Evolutionary conservation across 2,113 vertebrate species (phyloP), one percentile per base, ranked within the genome.

Genomic region (Alligator mississippiensis): DNA sequence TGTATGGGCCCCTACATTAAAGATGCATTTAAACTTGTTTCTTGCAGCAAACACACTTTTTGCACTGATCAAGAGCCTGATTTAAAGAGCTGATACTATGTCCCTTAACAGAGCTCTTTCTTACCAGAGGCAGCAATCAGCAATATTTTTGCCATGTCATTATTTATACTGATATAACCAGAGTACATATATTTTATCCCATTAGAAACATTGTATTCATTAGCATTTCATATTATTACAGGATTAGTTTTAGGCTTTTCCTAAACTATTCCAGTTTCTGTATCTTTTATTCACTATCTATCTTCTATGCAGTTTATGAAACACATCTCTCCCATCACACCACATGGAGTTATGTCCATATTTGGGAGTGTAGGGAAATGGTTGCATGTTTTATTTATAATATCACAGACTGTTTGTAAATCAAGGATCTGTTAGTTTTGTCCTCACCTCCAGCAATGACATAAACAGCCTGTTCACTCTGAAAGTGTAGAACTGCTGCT

Each of bases 321-420:
- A 85, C 0, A 0, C 5, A 34, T 75, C 84, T 78, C 1, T 0
- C 8, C 17, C 2, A 3, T 11, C 59, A n/a, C 19, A 87, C 10
- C n/a, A 78, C 10, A n/a, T 11, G 38, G 88, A 11, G 22, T 30
- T 30, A 76, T 34, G n/a, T 30, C 10, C 0, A 0, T 77, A 77
- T 63, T 3, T 77, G 82, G 77, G 84, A 93, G 84, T 10, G 30
- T 18, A 30, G 77, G 61, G 38, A 91, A 81, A 85, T 2, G 57
- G 25, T 19, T 80, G 34, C 6, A 27, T 30, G 16, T 38, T 68
- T 78, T 70, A 54, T 1, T 74, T 64, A 7, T 18, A 12, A 9
- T 9, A 27, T 58, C 57, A 83, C 57, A 82, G 60, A 78, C 4
- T 11, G 19, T 38, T 72, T 72, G 76, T 3, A 77, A 94, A 79